A percentile compares a stretch with the other conserved stretches of the same genome.
These are phyloP conservation scores for Bombus confusus DNA, from an alignment of 1,140 invertebrate genomes.

Conservation along the genomic window DNA sequence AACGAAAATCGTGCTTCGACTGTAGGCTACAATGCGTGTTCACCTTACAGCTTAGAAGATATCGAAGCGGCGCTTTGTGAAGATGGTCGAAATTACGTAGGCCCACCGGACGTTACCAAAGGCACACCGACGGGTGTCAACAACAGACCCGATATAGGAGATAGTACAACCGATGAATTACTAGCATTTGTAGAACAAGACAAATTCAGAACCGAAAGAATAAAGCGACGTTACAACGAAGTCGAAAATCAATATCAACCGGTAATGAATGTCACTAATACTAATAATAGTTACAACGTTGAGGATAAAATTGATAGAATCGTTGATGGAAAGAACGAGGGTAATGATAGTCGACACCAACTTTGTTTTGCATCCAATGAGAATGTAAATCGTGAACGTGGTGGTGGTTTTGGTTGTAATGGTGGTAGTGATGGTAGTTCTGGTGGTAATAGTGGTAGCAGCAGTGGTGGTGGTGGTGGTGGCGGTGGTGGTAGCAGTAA, in stretches of 20 bases:
- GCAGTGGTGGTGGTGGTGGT: neutral
- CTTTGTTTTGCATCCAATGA: neutral
- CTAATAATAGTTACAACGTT: neutral
- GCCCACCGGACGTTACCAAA: conserved; percentile 88
- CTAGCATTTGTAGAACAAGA: conserved; percentile 93
- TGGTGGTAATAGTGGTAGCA: neutral
- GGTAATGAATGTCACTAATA: neutral
- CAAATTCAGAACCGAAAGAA: conserved; percentile 89
- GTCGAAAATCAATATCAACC: conserved; percentile 67
- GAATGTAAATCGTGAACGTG: neutral
- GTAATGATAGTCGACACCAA: conserved; percentile 4
- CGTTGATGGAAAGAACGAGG: neutral
- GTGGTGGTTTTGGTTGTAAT: neutral
- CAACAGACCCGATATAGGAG: conserved; percentile 75
- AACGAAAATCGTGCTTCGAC: conserved; percentile 82
- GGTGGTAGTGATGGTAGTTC: neutral
- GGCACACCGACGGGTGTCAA: conserved; percentile 84
- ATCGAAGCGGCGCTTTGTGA: conserved; percentile 85
- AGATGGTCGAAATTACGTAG: conserved; percentile 79
- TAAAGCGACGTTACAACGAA: conserved; percentile 88
- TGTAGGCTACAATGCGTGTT: conserved; percentile 78
- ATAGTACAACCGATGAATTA: conserved; percentile 87
- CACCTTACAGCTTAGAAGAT: conserved; percentile 86
- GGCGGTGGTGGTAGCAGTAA: neutral
- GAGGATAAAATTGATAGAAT: conserved; percentile 1